Base-by-base conservation (phyloP, 30 jellyfish, hydroid and myxozoan genomes). In the Aurelia sp. region DNA sequence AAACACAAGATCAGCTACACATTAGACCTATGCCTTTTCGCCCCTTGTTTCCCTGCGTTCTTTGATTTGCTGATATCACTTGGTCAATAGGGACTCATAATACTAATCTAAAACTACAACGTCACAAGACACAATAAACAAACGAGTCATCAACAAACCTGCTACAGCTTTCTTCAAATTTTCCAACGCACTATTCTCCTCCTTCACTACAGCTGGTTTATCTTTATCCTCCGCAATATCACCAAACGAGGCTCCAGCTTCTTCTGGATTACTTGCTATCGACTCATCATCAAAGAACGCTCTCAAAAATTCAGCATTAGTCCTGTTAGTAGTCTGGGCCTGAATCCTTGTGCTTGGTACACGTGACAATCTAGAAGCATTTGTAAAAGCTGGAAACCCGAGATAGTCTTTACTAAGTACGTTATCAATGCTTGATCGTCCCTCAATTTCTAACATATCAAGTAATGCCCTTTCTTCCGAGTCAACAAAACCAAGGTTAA, bases 381-480 rank as follows among this genome's bases (percentile, higher is more conserved):
- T 84, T 40, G 21, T 67, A 57, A 84, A 48, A 24, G 87, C 50
- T 17, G 93, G 93, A 51, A 84, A 84, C 8, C 72, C 69, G 27
- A 77, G 95, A 33, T 65, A 91, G 67, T 84, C 96, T 67, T 85
- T 80, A 19, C 78, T 70, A 13, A 91, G 74, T 12, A 84, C 40
- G 73, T 91, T 76, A 8, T 79, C 96, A 61, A 53, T 59, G 5
- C 87, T 40, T 21, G 90, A 48, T 33, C 82, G 87, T 20, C 86
- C 97, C 65, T 91, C 97, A 2, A 87, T 48, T 24, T 84, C 92
- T 31, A 91, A 63, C 80, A 91, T 63, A 33, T 91, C 96, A 12
- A 91, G 81, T 27, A 91, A 58, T 11, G 97, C 97, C 18, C 92
- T 63, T 63, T 91, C 97, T 77, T 91, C 97, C 0, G 92, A 82